phyloP scores from a whole-genome alignment of 2,113 vertebrate species.

The Glareola pratincola region DNA sequence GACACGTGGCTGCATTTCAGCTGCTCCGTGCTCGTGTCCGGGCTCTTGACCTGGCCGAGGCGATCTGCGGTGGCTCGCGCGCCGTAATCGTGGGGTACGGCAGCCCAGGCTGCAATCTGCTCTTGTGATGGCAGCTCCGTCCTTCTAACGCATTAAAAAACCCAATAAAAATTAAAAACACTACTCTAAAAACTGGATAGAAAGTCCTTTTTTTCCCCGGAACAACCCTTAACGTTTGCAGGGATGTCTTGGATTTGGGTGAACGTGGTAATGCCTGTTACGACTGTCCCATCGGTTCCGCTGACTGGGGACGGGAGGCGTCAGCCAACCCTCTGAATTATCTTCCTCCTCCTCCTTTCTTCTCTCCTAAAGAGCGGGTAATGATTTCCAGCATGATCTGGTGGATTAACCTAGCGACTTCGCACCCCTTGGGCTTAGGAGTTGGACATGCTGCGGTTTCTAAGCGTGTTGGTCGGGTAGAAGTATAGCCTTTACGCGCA shows the following conservation, averaged over 20 bases:
- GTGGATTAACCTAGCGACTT: not conserved
- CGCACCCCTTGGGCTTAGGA: not conserved
- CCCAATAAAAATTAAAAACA: not conserved
- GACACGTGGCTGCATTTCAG: not conserved
- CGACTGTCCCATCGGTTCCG: conserved; percentile 16
- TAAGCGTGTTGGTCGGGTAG: not conserved
- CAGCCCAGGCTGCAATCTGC: not conserved
- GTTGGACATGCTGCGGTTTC: not conserved
- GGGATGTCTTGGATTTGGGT: conserved; percentile 44
- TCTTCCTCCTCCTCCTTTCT: conserved; percentile 38
- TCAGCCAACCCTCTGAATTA: not conserved
- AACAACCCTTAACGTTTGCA: not conserved
- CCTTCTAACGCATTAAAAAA: not conserved
- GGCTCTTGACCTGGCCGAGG: not conserved
- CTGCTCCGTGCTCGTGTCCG: not conserved
- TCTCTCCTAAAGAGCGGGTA: conserved; percentile 18
- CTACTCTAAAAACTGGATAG: not conserved
- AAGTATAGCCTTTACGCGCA: not conserved
- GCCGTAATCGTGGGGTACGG: accelerated
- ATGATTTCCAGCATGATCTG: not conserved
- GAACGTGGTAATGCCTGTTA: conserved; percentile 22
- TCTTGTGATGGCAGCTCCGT: not conserved
- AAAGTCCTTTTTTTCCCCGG: not conserved
- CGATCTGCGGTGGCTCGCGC: accelerated
- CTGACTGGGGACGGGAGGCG: not conserved